Conservation (phyloP, 1,140 invertebrate species). For the Mactra quadrangularis region DNA sequence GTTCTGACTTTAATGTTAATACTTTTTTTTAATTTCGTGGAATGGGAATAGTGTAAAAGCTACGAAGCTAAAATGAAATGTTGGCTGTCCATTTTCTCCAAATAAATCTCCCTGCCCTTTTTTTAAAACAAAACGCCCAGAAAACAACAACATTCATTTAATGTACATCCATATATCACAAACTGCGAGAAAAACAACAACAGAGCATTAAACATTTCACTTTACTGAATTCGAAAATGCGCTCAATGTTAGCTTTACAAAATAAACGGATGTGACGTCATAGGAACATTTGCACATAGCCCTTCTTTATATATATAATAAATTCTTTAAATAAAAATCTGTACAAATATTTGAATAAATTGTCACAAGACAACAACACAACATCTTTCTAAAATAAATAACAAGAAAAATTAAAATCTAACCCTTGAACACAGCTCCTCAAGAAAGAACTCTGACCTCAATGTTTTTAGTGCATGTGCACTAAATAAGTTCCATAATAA, state of each 20-base stretch:
- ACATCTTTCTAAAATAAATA: conserved; percentile 52
- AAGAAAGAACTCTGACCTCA: not conserved
- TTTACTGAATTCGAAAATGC: too few relatives aligned
- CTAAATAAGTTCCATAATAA: too few relatives aligned
- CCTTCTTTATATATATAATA: conserved; percentile 55
- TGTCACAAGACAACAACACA: conserved; percentile 42
- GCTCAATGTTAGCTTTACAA: too few relatives aligned
- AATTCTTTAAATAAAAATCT: conserved; percentile 50
- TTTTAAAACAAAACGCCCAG: conserved; percentile 24
- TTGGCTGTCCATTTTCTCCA: too few relatives aligned
- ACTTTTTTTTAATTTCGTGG: too few relatives aligned
- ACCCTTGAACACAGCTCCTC: not conserved
- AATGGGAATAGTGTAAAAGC: too few relatives aligned
- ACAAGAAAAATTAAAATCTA: conserved; percentile 21
- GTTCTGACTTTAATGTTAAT: too few relatives aligned
- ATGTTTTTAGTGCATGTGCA: too few relatives aligned
- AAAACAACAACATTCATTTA: conserved; percentile 2
- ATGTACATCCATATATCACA: not conserved
- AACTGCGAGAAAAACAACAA: too few relatives aligned
- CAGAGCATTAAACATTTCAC: too few relatives aligned
- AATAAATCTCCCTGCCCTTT: conserved; percentile 47
- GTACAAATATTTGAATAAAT: conserved; percentile 34
- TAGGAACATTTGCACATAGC: conserved; percentile 55
- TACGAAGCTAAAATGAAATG: too few relatives aligned
- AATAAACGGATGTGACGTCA: conserved; percentile 2